phyloP scores from a whole-genome alignment of 92 coral and sea anemone species.

The Parazoanthus swiftii region DNA sequence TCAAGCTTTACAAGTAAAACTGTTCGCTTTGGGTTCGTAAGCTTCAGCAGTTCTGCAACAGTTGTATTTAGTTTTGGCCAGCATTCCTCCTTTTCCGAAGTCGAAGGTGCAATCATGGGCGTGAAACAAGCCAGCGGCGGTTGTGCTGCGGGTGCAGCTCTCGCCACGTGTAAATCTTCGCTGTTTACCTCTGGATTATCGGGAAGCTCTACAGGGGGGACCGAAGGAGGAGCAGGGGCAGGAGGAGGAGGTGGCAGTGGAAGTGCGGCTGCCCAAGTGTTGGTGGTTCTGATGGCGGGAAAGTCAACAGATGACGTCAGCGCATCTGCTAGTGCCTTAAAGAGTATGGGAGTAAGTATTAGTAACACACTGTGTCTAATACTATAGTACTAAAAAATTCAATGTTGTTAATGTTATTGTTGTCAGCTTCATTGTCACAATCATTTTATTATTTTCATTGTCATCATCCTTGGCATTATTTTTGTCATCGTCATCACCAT shows the following conservation, averaged over 20 bases:
- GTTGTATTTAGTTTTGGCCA: constrained; percentile 39
- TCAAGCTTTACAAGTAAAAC: constrained; percentile 29
- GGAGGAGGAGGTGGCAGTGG: constrained; percentile 31
- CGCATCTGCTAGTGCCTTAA: constrained; percentile 56
- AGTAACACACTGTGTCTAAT: neutral
- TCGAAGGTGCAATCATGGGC: constrained; percentile 35
- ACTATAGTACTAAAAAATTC: neutral
- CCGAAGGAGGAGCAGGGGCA: constrained; percentile 28
- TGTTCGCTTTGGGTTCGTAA: constrained; percentile 39
- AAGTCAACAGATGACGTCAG: constrained; percentile 72
- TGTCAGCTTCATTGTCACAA: neutral
- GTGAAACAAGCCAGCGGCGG: constrained; percentile 40
- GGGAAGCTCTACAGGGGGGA: constrained; percentile 37
- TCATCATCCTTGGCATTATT: neutral
- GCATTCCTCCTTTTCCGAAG: constrained; percentile 31
- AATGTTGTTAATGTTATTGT: too few relatives aligned
- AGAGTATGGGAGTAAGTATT: constrained; percentile 54
- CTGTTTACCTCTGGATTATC: constrained; percentile 37
- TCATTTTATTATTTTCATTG: neutral
- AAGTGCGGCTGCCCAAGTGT: constrained; percentile 54
- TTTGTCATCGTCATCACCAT: neutral
- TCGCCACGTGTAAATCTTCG: constrained; percentile 27
- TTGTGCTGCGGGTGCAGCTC: constrained; percentile 44
- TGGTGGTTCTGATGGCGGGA: constrained; percentile 82
- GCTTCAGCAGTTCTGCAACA: constrained; percentile 30